Base-by-base conservation (phyloP, 2,797 vertebrate genomes). In the Gadopsis marmoratus region DNA sequence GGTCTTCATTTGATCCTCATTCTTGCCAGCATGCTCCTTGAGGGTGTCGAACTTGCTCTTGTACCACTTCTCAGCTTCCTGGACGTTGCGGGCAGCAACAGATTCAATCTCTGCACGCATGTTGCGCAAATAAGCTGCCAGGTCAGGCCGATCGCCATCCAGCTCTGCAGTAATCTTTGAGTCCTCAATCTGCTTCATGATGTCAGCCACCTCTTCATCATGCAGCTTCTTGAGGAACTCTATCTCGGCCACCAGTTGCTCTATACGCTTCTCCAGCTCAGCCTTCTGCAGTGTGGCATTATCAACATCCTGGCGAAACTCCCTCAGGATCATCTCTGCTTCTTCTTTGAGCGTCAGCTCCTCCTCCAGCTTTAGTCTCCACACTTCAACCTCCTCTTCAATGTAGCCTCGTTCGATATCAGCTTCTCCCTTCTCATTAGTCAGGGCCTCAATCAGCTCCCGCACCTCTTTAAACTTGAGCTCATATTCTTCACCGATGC, bases 1-100 rank as follows among this genome's bases (percentile, higher is more conserved):
- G 87, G 68, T 81, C 78, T 86, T 93, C 91, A 96, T 95, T 59
- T 95, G 92, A 11, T 88, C 90, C 68, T 97, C 95, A 0, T 95
- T 88, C 81, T 96, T 96, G 78, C 88, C 83, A 1, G 95, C 95
- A 0, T 95, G 93, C 54, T 92, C 90, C 70, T 96, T 96, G 29
- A 96, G 94, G 0, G 93, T 93, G 79, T 96, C 93, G 7, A 96
- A 96, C 81, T 97, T 97, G 86, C 88, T 86, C 86, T 96, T 97
- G 94, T 97, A 96, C 96, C 96, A 97, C 72, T 95, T 96, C 86
- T 97, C 96, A 0, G 96, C 95, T 69, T 97, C 96, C 83, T 96
- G 93, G 78, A 97, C 95, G 1, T 96, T 97, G 45, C 93, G 93
- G 29, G 94, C 91, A 0, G 95, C 94, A 0, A 95, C 95, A 0